phyloP scores from a whole-genome alignment of 53 echinoderm and acorn worm species.

The Paracentrotus lividus region DNA sequence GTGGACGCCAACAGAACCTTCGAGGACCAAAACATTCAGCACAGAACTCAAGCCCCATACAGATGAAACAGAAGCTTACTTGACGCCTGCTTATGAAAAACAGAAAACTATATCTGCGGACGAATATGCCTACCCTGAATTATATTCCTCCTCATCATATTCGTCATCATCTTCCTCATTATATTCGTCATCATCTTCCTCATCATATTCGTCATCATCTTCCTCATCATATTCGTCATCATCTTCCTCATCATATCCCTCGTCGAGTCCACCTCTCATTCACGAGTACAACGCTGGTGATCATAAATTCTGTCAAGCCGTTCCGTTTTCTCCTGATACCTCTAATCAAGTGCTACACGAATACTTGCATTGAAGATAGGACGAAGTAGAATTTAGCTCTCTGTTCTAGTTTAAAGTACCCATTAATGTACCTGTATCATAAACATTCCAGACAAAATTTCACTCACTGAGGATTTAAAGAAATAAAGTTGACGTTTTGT shows the following conservation, averaged over 20 bases:
- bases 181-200: neutral
- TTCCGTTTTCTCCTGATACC: too few species aligned
- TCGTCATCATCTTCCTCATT: too few species aligned
- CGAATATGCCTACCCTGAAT: slow-evolving; percentile 19
- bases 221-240: neutral
- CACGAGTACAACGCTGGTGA: neutral
- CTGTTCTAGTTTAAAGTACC: too few species aligned
- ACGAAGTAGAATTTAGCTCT: too few species aligned
- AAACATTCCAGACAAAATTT: too few species aligned
- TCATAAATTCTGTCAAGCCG: neutral
- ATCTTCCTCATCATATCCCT: neutral
- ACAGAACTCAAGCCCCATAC: neutral
- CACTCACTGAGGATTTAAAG: too few species aligned
- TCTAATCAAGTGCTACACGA: neutral
- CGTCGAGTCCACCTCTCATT: neutral
- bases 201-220: neutral
- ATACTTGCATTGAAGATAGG: neutral
- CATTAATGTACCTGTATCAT: too few species aligned
- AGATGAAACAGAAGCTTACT: neutral
- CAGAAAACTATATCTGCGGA: neutral
- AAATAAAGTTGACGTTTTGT: too few species aligned
- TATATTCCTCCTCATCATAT: too few species aligned
- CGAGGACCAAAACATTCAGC: neutral
- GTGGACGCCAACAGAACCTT: neutral
- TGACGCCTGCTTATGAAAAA: neutral